Conservation (phyloP, 2,888 invertebrate genomes). For the Chrysodeixis includens region DNA sequence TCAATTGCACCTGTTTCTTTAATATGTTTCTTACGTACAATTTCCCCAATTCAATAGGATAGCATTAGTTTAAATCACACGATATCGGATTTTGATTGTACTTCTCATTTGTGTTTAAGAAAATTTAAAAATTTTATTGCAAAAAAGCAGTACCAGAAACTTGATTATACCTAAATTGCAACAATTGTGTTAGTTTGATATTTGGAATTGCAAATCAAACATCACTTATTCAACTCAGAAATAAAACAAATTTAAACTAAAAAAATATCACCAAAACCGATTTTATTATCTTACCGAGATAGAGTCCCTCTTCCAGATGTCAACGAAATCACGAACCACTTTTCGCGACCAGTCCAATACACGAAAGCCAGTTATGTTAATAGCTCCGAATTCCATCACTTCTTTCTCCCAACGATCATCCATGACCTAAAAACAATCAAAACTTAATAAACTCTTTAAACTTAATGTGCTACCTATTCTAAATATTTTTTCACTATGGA, state of each 20-base stretch:
- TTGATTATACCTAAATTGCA: too few relatives aligned
- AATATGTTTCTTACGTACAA: neutral
- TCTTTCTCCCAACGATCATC: slow-evolving; percentile 98
- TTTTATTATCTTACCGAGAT: slow-evolving; percentile 92
- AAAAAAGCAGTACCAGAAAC: too few relatives aligned
- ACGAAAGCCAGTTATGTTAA: slow-evolving; percentile 99
- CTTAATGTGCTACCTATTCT: too few relatives aligned
- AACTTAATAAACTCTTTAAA: slow-evolving; percentile 16
- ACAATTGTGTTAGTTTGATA: too few relatives aligned
- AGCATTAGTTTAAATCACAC: too few relatives aligned
- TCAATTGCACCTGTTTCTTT: neutral
- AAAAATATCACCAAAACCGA: neutral
- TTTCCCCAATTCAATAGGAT: neutral
- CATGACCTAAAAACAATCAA: slow-evolving; percentile 92
- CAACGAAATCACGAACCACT: slow-evolving; percentile 94
- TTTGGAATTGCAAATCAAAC: too few relatives aligned
- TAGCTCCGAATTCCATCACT: slow-evolving; percentile 97
- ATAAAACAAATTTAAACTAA: neutral
- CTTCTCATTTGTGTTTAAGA: too few relatives aligned
- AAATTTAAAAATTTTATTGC: too few relatives aligned
- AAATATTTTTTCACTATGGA: too few relatives aligned
- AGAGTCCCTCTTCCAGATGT: slow-evolving; percentile 94
- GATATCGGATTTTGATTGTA: too few relatives aligned
- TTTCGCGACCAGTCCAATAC: slow-evolving; percentile 95
- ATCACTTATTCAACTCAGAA: too few relatives aligned